Percentiles rank a stretch among this genome's conserved stretches.
Evolutionary conservation across 2,888 invertebrate species (phyloP).

Genomic region (Trachelus tabidus): DNA sequence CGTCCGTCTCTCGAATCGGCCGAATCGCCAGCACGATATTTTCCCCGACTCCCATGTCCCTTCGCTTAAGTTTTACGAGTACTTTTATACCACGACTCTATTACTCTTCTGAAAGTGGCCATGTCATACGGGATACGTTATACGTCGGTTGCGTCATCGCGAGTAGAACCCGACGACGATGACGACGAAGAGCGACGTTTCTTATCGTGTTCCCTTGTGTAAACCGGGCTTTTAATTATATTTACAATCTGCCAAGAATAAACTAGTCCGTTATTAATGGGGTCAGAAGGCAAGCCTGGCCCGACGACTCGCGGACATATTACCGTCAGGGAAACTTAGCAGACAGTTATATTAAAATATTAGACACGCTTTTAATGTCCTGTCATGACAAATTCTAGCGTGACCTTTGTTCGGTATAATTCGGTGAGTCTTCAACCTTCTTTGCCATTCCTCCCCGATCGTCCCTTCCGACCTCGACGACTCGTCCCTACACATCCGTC

Average conservation of each 20-base stretch:
- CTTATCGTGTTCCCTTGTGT: slow-evolving; percentile 42
- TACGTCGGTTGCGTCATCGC: not conserved
- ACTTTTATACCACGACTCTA: not conserved
- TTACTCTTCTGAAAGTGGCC: not conserved
- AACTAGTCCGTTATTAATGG: slow-evolving; percentile 30
- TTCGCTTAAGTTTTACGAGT: not conserved
- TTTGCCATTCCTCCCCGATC: not conserved
- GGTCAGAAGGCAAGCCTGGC: slow-evolving; percentile 10
- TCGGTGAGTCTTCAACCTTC: not conserved
- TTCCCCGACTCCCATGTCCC: not conserved
- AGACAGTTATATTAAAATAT: not conserved
- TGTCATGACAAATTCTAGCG: not conserved
- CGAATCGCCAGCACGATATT: not conserved
- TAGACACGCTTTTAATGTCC: not conserved
- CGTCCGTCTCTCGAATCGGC: not conserved
- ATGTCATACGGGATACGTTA: not conserved
- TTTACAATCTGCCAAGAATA: slow-evolving; percentile 48
- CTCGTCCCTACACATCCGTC: not conserved
- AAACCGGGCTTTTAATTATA: slow-evolving; percentile 56
- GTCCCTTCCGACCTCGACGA: too few species aligned
- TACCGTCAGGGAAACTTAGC: not conserved
- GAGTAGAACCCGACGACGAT: not conserved
- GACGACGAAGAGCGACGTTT: slow-evolving; percentile 4
- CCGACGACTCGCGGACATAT: slow-evolving; percentile 2
- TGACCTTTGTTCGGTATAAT: not conserved